Percentiles rank a stretch among this genome's conserved stretches.
These are phyloP conservation scores for Lepidothrix coronata DNA, from an alignment of 2,113 vertebrate genomes.

Conservation along the genomic window DNA sequence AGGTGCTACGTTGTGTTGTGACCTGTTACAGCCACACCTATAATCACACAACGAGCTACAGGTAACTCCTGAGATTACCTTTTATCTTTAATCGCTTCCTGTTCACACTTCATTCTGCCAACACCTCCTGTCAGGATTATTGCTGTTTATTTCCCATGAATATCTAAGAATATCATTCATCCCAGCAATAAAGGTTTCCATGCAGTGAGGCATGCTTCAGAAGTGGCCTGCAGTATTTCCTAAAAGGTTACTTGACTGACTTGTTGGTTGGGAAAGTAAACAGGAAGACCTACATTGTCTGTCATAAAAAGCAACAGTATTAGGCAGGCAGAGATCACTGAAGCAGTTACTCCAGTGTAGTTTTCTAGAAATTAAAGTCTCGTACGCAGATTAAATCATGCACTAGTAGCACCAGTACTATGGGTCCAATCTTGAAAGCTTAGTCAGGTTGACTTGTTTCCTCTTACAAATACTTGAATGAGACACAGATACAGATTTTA, in stretches of 20 bases:
- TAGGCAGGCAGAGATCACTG: background rate
- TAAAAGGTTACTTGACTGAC: constrained; percentile 51
- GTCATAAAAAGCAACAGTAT: constrained; percentile 41
- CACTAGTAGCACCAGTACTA: background rate
- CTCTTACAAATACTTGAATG: background rate
- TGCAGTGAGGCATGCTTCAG: constrained; percentile 8
- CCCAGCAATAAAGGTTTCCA: constrained; percentile 31
- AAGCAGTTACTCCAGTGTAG: background rate
- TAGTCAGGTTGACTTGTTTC: background rate
- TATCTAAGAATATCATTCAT: constrained; percentile 66
- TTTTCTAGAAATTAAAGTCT: constrained; percentile 18
- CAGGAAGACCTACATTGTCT: constrained; percentile 37
- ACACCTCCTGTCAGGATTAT: constrained; percentile 50
- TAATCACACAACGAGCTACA: constrained; percentile 9
- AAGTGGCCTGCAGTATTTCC: constrained; percentile 60
- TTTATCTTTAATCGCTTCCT: constrained; percentile 65
- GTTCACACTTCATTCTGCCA: constrained; percentile 53
- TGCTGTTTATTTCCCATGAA: constrained; percentile 62
- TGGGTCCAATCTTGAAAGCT: background rate
- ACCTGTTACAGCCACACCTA: constrained; percentile 58
- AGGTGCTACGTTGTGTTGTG: constrained; percentile 42
- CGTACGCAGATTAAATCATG: background rate
- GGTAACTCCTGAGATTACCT: constrained; percentile 56
- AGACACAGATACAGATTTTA: background rate
- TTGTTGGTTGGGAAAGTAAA: constrained; percentile 36